Evolutionary conservation across 2,113 vertebrate species (phyloP).

Genomic region (Numenius arquata): DNA sequence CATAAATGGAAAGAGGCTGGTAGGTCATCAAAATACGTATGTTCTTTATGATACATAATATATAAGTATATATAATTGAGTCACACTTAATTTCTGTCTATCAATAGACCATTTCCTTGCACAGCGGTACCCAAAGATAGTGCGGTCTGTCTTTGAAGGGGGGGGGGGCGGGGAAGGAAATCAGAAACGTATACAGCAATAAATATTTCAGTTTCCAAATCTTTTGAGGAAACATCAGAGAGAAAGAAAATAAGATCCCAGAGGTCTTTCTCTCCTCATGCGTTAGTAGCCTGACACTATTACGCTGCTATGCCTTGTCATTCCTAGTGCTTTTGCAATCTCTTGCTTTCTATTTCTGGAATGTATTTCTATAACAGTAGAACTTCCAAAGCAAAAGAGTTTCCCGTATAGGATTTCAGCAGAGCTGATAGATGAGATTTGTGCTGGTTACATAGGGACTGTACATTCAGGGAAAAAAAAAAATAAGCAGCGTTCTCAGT

Average conservation of each 20-base stretch:
- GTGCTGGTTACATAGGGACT: background rate
- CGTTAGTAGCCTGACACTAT: background rate
- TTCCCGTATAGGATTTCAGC: background rate
- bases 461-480: background rate
- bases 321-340: background rate
- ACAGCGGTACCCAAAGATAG: background rate
- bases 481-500: background rate
- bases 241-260: slow-evolving; percentile 17
- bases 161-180: no score
- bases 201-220: slow-evolving; percentile 14
- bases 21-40: background rate
- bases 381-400: background rate
- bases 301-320: background rate
- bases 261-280: background rate
- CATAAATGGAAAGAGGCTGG: background rate
- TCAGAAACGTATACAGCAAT: background rate
- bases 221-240: slow-evolving; percentile 18
- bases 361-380: background rate
- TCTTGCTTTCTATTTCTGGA: background rate
- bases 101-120: background rate
- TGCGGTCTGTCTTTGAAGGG: background rate
- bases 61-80: background rate
- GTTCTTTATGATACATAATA: background rate
- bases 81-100: background rate
- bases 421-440: background rate